These are phyloP conservation scores for Drosophila watanabei DNA, from an alignment of 1,140 invertebrate species.

Conservation along the genomic window DNA sequence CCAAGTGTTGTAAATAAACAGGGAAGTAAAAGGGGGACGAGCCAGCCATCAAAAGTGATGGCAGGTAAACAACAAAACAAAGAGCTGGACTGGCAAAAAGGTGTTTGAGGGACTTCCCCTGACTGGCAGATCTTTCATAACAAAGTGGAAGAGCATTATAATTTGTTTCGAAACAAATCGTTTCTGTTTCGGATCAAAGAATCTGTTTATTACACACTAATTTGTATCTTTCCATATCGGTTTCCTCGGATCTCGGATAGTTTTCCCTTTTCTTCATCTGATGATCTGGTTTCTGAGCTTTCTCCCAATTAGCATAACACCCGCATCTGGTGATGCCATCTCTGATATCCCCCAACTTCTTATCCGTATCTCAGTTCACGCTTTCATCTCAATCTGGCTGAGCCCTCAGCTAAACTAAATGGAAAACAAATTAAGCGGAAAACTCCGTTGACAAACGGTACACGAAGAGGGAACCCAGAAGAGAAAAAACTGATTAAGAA, in stretches of 20 bases:
- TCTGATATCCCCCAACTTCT: background rate
- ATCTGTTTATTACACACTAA: conserved; percentile 14
- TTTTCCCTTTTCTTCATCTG: conserved; percentile 9
- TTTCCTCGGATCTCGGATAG: conserved; percentile 4
- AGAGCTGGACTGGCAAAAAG: conserved; percentile 7
- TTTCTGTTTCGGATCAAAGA: conserved; percentile 1
- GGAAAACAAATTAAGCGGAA: conserved; percentile 44
- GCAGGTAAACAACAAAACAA: conserved; percentile 20
- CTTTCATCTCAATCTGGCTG: conserved; percentile 27
- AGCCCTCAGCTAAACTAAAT: conserved; percentile 4
- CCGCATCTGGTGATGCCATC: conserved; percentile 36
- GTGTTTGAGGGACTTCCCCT: background rate
- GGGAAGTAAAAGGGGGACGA: conserved; percentile 21
- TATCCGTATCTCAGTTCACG: conserved; percentile 3
- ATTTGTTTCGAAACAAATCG: conserved; percentile 9
- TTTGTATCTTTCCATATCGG: conserved; percentile 17
- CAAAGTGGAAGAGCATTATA: conserved; percentile 1
- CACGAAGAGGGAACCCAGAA: conserved; percentile 1
- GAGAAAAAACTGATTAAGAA: conserved; percentile 1
- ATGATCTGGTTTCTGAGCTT: conserved; percentile 32
- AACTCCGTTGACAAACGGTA: conserved; percentile 30
- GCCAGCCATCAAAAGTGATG: conserved; percentile 18
- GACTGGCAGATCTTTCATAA: conserved; percentile 13
- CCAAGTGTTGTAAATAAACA: conserved; percentile 42
- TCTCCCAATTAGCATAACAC: conserved; percentile 46